phyloP scores from a whole-genome alignment of 2,797 vertebrate species.

The Microchirus variegatus region DNA sequence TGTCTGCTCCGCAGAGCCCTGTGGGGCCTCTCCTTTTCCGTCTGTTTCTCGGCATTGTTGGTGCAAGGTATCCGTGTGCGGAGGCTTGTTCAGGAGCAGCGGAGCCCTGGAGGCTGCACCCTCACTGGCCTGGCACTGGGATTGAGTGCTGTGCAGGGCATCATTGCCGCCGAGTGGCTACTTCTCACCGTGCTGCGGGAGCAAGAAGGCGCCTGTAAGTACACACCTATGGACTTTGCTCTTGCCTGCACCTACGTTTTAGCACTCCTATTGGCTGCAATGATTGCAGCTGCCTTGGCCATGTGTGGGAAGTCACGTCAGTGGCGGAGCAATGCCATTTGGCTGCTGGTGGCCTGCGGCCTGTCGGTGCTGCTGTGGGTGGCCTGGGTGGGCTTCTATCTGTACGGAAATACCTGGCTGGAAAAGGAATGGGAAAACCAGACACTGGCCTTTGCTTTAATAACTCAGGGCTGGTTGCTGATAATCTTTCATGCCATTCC shows the following conservation, averaged over 20 bases:
- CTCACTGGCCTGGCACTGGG: slow-evolving; percentile 87
- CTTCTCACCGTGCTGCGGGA: slow-evolving; percentile 93
- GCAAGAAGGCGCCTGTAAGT: slow-evolving; percentile 88
- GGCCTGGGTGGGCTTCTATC: slow-evolving; percentile 95
- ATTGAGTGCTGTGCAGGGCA: slow-evolving; percentile 91
- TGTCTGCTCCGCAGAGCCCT: slow-evolving; percentile 90
- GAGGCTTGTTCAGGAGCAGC: slow-evolving; percentile 85
- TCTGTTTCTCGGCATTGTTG: slow-evolving; percentile 94
- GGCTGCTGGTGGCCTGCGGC: slow-evolving; percentile 88
- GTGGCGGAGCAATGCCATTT: slow-evolving; percentile 91
- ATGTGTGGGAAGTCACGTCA: slow-evolving; percentile 91
- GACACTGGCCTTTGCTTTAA: slow-evolving; percentile 90
- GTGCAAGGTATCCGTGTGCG: slow-evolving; percentile 90
- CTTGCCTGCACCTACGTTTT: slow-evolving; percentile 93
- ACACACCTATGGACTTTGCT: slow-evolving; percentile 91
- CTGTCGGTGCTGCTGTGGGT: slow-evolving; percentile 93
- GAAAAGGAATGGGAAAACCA: slow-evolving; percentile 89
- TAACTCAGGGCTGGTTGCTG: slow-evolving; percentile 94
- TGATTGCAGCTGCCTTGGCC: slow-evolving; percentile 85
- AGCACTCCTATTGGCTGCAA: slow-evolving; percentile 85
- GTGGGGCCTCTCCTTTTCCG: slow-evolving; percentile 92
- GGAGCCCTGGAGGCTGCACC: slow-evolving; percentile 89
- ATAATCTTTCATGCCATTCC: slow-evolving; percentile 93
- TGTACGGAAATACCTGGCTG: slow-evolving; percentile 88
- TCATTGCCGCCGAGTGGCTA: slow-evolving; percentile 95